Conservation (phyloP, 2,113 vertebrate genomes). For the Cochlearius cochlearius region DNA sequence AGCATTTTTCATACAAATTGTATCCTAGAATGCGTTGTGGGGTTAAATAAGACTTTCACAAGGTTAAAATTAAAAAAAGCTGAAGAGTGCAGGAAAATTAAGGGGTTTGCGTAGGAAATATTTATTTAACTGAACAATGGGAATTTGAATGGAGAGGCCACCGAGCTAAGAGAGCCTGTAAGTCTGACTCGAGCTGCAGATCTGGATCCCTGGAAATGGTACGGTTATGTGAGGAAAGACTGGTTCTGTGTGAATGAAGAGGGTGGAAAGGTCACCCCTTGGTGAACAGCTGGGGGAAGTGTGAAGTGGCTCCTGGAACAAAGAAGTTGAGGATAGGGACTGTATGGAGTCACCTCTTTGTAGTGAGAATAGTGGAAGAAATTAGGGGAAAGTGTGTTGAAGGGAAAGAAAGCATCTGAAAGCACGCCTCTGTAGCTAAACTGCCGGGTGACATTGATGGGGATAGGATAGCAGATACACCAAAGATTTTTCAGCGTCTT, state of each 20-base stretch:
- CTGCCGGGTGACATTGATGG: neutral
- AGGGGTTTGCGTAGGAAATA: neutral
- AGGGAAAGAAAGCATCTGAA: slow-evolving; percentile 2
- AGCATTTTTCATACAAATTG: slow-evolving; percentile 42
- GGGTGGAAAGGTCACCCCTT: neutral
- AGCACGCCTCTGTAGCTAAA: neutral
- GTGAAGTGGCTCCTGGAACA: slow-evolving; percentile 22
- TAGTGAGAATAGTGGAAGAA: neutral
- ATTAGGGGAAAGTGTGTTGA: neutral
- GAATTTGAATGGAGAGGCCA: neutral
- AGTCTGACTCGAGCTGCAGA: neutral
- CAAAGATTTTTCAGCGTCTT: neutral
- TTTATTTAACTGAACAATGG: neutral
- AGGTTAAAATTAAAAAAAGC: slow-evolving; percentile 31
- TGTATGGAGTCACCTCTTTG: neutral
- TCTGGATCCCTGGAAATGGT: neutral
- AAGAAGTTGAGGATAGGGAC: neutral
- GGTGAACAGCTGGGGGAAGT: slow-evolving; percentile 17
- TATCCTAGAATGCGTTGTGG: neutral
- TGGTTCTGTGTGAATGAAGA: neutral
- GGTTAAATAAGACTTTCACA: slow-evolving; percentile 32
- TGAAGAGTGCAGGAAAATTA: neutral
- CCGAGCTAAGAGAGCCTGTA: neutral
- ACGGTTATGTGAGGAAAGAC: neutral
- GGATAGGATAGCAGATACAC: neutral